Conservation (phyloP, 2,888 invertebrate genomes). For the Neria commutata region DNA sequence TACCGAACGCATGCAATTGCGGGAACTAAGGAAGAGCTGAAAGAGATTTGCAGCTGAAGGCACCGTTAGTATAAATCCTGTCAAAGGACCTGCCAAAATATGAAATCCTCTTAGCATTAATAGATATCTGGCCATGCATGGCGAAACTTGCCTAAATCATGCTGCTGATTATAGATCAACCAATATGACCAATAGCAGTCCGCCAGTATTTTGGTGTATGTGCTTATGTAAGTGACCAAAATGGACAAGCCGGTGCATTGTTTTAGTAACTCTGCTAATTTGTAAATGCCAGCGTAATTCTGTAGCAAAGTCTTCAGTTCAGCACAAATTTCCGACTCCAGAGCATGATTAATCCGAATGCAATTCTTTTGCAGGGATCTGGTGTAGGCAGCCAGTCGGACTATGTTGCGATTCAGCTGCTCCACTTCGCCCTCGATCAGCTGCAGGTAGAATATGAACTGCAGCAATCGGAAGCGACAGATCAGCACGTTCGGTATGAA, state of each 20-base stretch:
- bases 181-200: constrained; percentile 37
- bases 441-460: constrained; percentile 30
- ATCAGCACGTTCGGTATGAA: constrained; percentile 28
- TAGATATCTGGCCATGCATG: too few species aligned
- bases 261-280: constrained; percentile 26
- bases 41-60: constrained; percentile 35
- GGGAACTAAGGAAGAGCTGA: constrained; percentile 34
- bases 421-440: constrained; percentile 28
- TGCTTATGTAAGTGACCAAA: constrained; percentile 25
- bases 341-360: neutral
- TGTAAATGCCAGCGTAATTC: constrained; percentile 28
- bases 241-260: constrained; percentile 21
- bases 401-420: constrained; percentile 28
- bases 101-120: too few species aligned
- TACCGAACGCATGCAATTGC: constrained; percentile 40
- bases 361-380: neutral
- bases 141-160: constrained; percentile 28
- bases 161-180: constrained; percentile 28
- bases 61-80: constrained; percentile 35
- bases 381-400: constrained; percentile 5
- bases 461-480: constrained; percentile 28
- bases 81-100: neutral
- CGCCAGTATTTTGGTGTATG: constrained; percentile 30
- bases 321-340: constrained; percentile 17
- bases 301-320: constrained; percentile 24